Evolutionary conservation across 2,113 vertebrate genomes (phyloP).

Genomic region (Pan paniscus): DNA sequence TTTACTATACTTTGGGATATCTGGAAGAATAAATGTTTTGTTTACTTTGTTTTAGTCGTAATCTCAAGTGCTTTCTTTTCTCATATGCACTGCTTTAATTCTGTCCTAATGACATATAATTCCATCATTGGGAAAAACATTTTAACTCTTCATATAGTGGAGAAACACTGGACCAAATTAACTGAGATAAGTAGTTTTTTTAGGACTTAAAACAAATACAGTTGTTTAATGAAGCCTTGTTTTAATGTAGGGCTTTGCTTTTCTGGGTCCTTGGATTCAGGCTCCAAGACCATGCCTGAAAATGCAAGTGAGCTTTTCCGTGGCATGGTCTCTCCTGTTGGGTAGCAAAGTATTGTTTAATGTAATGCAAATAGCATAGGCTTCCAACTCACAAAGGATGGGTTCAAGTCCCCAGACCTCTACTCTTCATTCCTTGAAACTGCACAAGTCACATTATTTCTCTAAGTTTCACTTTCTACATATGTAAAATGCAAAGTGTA

Average conservation of each 20-base stretch:
- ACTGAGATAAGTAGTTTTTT: background rate
- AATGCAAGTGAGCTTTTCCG: background rate
- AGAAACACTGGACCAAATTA: background rate
- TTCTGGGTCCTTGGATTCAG: background rate
- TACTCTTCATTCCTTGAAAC: background rate
- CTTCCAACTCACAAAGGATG: background rate
- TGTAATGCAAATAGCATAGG: background rate
- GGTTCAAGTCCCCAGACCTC: background rate
- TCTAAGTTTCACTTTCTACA: background rate
- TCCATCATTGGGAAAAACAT: background rate
- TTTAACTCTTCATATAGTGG: slow-evolving; percentile 10
- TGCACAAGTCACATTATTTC: background rate
- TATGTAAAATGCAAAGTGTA: background rate
- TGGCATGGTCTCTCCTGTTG: background rate
- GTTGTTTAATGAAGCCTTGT: background rate
- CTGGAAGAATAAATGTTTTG: slow-evolving; percentile 9
- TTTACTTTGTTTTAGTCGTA: background rate
- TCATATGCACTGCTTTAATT: background rate
- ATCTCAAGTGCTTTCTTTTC: background rate
- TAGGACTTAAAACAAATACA: background rate
- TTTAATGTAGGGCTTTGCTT: background rate
- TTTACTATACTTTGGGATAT: background rate
- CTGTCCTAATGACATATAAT: background rate
- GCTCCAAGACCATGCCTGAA: background rate
- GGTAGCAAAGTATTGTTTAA: background rate